phyloP scores from a whole-genome alignment of 2,113 vertebrate species.

The Penelope pileata region DNA sequence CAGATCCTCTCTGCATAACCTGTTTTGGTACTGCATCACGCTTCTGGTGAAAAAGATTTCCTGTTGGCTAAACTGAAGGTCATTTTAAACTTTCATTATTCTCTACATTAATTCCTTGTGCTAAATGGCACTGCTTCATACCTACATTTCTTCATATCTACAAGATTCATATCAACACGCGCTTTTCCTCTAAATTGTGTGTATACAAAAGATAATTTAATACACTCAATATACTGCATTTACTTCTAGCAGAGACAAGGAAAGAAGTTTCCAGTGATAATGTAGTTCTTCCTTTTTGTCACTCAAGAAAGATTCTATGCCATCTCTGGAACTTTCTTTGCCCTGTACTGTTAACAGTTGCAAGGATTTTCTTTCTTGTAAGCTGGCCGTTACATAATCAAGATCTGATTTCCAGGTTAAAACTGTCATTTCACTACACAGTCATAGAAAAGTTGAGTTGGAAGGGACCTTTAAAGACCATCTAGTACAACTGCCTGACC shows the following conservation, averaged over 20 bases:
- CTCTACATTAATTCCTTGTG: too few species aligned
- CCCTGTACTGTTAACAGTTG: background rate
- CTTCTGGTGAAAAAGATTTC: background rate
- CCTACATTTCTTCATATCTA: background rate
- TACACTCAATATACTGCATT: accelerated
- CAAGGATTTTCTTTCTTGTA: background rate
- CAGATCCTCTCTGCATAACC: background rate
- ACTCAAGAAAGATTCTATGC: background rate
- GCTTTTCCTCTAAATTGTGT: background rate
- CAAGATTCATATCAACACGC: too few species aligned
- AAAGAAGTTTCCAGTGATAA: background rate
- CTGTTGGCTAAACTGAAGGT: background rate
- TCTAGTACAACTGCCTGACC: too few species aligned
- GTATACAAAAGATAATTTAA: background rate
- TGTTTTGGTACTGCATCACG: background rate
- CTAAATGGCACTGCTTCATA: background rate
- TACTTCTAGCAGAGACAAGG: background rate
- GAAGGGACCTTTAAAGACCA: too few species aligned
- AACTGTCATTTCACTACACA: background rate
- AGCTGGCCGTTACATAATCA: background rate
- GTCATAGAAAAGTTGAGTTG: too few species aligned
- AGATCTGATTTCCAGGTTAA: background rate
- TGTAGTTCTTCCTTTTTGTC: background rate
- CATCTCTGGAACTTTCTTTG: background rate
- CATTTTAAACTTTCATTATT: too few species aligned